Evolutionary conservation across 2,113 vertebrate species (phyloP).

Genomic region (Rhynchomys soricoides): DNA sequence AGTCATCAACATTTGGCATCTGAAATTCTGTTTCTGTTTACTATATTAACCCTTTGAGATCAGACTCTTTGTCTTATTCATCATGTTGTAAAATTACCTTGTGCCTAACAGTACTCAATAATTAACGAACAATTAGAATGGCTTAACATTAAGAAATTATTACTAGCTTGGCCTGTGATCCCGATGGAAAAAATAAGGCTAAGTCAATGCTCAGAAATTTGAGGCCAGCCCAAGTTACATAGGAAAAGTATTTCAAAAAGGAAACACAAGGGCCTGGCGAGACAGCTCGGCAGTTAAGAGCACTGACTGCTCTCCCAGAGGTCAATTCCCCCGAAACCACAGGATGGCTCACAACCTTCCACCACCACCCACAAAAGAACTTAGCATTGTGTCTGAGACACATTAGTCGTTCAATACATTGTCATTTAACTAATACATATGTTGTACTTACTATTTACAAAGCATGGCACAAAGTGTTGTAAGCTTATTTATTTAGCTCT

Average conservation of each 20-base stretch:
- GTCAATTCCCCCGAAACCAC: no score
- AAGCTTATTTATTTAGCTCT: neutral
- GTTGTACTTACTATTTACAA: neutral
- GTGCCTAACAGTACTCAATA: neutral
- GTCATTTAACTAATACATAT: neutral
- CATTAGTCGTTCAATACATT: neutral
- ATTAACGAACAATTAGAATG: neutral
- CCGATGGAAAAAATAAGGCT: neutral
- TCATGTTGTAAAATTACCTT: neutral
- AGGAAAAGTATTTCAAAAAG: neutral
- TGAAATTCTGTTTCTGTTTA: constrained; percentile 16
- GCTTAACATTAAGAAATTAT: neutral
- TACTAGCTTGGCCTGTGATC: neutral
- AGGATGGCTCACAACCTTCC: no score
- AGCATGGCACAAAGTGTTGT: neutral
- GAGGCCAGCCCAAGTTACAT: neutral
- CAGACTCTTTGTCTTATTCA: neutral
- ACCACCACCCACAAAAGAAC: neutral
- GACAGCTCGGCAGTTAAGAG: no score
- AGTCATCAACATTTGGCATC: neutral
- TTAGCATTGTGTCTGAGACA: neutral
- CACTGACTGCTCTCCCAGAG: no score
- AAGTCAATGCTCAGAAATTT: neutral
- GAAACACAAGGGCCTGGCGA: neutral
- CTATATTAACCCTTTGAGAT: neutral